Percentiles rank a stretch among this genome's conserved stretches.
Conservation (phyloP, 1,140 invertebrate species). For the Delia radicum region DNA sequence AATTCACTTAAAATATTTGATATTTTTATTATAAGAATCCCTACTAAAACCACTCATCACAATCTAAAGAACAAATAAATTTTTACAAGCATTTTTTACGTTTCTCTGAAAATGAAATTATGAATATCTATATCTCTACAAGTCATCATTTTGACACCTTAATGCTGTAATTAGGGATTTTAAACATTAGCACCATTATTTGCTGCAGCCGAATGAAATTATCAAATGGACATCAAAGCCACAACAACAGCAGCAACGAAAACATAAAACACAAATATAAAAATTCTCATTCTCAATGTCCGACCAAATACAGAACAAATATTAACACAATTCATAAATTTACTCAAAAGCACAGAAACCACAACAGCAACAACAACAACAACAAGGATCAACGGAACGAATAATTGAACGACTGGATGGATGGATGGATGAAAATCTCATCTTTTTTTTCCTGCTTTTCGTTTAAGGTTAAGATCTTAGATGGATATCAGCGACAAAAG, state of each 20-base stretch:
- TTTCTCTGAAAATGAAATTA: no score
- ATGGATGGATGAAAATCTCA: no score
- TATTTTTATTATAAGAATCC: no score
- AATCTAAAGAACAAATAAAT: no score
- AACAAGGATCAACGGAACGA: no score
- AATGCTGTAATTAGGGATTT: slow-evolving; percentile 54
- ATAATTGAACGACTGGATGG: no score
- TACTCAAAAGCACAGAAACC: background rate
- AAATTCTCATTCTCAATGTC: background rate
- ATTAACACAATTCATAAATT: background rate
- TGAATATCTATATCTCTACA: background rate
- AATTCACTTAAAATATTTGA: no score
- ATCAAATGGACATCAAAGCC: background rate
- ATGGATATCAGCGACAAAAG: slow-evolving; percentile 9
- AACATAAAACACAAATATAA: background rate
- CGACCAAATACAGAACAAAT: background rate
- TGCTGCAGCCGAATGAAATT: background rate
- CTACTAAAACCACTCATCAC: no score
- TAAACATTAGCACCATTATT: slow-evolving; percentile 15
- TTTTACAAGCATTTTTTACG: no score
- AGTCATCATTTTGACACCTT: slow-evolving; percentile 46
- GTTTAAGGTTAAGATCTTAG: slow-evolving; percentile 2
- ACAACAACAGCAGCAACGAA: background rate
- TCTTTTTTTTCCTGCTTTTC: background rate
- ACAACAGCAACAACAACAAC: background rate